These are phyloP conservation scores for Sitta carolinensis DNA, from an alignment of 2,797 vertebrate genomes.

Conservation along the genomic window DNA sequence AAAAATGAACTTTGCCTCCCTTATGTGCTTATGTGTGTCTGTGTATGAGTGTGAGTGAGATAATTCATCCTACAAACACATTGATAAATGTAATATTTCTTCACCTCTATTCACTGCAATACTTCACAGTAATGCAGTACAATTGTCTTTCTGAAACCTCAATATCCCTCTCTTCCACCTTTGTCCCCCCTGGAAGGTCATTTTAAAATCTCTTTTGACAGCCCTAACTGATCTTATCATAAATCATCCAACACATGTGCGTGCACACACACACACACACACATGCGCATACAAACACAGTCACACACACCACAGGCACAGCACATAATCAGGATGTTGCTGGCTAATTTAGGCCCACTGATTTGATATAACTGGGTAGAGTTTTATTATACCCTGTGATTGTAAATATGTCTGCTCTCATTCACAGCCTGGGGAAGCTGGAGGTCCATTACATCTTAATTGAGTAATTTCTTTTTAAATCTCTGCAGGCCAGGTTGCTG, in stretches of 20 bases:
- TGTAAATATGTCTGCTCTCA: conserved; percentile 67
- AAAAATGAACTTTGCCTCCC: conserved; percentile 37
- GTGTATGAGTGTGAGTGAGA: neutral
- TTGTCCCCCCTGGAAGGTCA: neutral
- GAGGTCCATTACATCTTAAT: conserved; percentile 63
- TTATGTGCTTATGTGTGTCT: neutral
- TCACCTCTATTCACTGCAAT: conserved; percentile 6
- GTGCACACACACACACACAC: neutral
- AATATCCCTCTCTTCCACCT: neutral
- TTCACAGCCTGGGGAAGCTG: conserved; percentile 55
- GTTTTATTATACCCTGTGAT: conserved; percentile 47
- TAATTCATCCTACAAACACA: neutral
- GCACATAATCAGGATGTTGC: conserved; percentile 31
- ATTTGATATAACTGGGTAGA: conserved; percentile 61
- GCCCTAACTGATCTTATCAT: neutral
- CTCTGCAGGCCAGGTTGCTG: conserved; percentile 32
- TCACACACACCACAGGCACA: neutral
- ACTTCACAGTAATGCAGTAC: neutral
- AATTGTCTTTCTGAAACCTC: neutral
- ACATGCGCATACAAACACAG: neutral
- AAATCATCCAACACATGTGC: neutral
- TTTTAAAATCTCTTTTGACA: conserved; percentile 28
- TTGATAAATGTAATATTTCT: conserved; percentile 16
- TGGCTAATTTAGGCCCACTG: conserved; percentile 51
- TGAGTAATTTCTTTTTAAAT: conserved; percentile 68